These are phyloP conservation scores for Eptesicus fuscus DNA, from an alignment of 2,113 vertebrate genomes.

Conservation along the genomic window DNA sequence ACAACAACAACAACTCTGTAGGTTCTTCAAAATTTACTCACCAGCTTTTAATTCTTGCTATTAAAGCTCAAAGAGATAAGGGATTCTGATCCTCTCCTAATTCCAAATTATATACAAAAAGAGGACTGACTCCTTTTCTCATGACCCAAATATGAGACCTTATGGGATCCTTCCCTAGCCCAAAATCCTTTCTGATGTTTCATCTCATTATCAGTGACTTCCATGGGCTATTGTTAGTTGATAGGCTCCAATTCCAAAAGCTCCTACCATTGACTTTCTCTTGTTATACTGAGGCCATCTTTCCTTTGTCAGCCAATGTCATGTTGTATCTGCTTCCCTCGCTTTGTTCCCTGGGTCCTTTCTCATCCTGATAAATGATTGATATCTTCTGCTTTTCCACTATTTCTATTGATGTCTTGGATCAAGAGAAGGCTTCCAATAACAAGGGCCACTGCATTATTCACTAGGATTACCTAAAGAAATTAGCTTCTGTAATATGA, in stretches of 20 bases:
- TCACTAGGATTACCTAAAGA: background rate
- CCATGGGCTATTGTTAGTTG: background rate
- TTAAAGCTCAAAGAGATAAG: background rate
- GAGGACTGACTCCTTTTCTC: background rate
- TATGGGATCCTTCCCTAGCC: background rate
- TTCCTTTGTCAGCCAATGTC: background rate
- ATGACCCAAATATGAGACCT: background rate
- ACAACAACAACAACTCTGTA: background rate
- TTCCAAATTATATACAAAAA: background rate
- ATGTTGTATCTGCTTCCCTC: background rate
- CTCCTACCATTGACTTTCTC: background rate
- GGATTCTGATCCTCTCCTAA: background rate
- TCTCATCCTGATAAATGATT: background rate
- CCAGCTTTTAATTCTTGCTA: background rate
- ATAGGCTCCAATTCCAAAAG: background rate
- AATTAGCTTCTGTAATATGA: background rate
- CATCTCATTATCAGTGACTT: background rate
- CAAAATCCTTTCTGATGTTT: background rate
- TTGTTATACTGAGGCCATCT: background rate
- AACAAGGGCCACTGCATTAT: background rate
- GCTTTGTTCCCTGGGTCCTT: background rate
- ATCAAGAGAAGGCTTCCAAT: background rate
- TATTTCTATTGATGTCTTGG: background rate
- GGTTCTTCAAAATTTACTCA: background rate
- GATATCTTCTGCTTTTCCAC: background rate